A percentile compares a stretch with the other conserved stretches of the same genome.
phyloP scores from a whole-genome alignment of 2,888 invertebrate species.

The Pseudococcus jackbeardsleyi region DNA sequence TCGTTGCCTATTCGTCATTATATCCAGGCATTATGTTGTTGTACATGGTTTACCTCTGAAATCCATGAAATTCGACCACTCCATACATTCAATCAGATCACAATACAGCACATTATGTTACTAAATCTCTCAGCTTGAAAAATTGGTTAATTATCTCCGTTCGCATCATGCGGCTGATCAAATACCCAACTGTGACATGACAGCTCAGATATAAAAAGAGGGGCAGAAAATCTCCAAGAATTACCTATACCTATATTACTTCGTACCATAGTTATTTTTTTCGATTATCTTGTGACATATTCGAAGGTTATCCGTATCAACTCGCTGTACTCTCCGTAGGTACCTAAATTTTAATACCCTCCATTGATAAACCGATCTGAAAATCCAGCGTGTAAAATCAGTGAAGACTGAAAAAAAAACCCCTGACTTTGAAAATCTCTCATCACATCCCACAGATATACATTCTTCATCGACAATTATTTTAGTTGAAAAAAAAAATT shows the following conservation, averaged over 20 bases:
- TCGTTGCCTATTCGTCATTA: too few species aligned
- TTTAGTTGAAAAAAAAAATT: background rate
- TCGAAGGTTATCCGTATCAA: constrained; percentile 5
- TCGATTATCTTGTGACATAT: background rate
- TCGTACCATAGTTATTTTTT: background rate
- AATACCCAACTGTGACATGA: constrained; percentile 10
- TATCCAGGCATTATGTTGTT: background rate
- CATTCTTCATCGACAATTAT: background rate
- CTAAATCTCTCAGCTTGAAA: constrained; percentile 29
- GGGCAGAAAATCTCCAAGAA: background rate
- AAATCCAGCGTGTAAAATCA: constrained; percentile 1
- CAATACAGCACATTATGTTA: background rate
- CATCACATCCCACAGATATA: background rate
- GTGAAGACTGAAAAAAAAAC: background rate
- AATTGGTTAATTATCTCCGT: constrained; percentile 28
- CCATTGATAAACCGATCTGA: background rate
- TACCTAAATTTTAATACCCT: background rate
- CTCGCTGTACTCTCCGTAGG: background rate
- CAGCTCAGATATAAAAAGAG: background rate
- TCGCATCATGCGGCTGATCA: background rate
- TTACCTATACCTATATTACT: too few species aligned
- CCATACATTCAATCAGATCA: background rate
- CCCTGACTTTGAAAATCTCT: background rate
- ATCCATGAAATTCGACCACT: background rate
- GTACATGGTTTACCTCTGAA: background rate